Conservation (phyloP, 2,113 vertebrate genomes). For the Phylloscopus whistleri region DNA sequence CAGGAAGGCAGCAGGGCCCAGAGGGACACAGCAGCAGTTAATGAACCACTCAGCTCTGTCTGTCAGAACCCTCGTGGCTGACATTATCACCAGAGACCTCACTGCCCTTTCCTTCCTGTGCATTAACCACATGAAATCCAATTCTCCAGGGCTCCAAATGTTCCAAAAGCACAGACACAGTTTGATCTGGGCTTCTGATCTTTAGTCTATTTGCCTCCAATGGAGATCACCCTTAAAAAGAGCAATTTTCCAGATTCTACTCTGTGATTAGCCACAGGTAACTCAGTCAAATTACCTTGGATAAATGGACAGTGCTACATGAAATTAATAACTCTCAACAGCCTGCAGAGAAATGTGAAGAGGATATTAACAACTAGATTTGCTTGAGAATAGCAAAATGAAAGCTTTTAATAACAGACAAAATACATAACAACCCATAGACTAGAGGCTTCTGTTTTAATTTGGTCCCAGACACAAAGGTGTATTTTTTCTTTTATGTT, state of each 20-base stretch:
- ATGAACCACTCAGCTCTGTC: background rate
- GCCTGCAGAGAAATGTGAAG: background rate
- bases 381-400: background rate
- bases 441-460: background rate
- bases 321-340: constrained; percentile 20
- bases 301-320: background rate
- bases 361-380: constrained; percentile 5
- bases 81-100: background rate
- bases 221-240: background rate
- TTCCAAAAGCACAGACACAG: background rate
- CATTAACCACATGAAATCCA: background rate
- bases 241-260: background rate
- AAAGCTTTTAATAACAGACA: background rate
- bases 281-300: background rate
- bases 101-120: background rate
- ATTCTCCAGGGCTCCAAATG: background rate
- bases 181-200: background rate
- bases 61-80: background rate
- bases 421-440: background rate
- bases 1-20: background rate
- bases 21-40: background rate
- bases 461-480: background rate
- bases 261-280: constrained; percentile 27
- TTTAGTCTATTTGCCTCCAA: background rate
- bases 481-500: background rate